These are phyloP conservation scores for Scaeva pyrastri DNA, from an alignment of 2,888 invertebrate genomes.

Conservation along the genomic window DNA sequence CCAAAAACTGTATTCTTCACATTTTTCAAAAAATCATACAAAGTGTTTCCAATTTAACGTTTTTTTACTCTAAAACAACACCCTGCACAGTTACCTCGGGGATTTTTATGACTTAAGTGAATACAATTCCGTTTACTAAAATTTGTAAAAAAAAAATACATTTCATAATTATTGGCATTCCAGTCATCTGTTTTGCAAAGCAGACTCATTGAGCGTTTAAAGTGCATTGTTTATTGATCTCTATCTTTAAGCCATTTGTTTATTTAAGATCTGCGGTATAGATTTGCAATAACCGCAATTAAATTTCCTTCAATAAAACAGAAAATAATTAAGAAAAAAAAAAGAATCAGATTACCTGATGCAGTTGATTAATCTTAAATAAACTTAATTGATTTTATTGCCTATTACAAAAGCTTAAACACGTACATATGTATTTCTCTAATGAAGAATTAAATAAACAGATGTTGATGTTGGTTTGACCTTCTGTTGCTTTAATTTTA, in stretches of 20 bases:
- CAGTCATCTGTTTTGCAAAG: too few relatives aligned
- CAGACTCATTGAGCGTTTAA: neutral
- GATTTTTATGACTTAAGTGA: too few relatives aligned
- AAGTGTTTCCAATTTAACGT: too few relatives aligned
- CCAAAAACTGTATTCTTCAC: too few relatives aligned
- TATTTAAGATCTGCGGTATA: neutral
- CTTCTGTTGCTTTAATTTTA: neutral
- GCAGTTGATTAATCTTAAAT: neutral
- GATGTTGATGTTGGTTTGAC: neutral
- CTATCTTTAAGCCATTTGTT: neutral
- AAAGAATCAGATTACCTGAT: constrained; percentile 8
- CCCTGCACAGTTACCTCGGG: too few relatives aligned
- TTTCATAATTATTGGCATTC: too few relatives aligned
- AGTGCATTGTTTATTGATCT: neutral
- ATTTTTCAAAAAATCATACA: too few relatives aligned
- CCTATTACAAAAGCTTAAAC: neutral
- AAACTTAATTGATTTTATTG: neutral
- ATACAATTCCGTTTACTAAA: too few relatives aligned
- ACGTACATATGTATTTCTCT: neutral
- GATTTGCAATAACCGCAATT: neutral
- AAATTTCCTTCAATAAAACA: neutral
- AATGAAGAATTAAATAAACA: neutral
- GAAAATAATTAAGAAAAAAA: neutral
- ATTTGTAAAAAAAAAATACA: too few relatives aligned
- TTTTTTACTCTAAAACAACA: too few relatives aligned